Base-by-base conservation (phyloP, 2,113 vertebrate species). In the Sylvietta virens region DNA sequence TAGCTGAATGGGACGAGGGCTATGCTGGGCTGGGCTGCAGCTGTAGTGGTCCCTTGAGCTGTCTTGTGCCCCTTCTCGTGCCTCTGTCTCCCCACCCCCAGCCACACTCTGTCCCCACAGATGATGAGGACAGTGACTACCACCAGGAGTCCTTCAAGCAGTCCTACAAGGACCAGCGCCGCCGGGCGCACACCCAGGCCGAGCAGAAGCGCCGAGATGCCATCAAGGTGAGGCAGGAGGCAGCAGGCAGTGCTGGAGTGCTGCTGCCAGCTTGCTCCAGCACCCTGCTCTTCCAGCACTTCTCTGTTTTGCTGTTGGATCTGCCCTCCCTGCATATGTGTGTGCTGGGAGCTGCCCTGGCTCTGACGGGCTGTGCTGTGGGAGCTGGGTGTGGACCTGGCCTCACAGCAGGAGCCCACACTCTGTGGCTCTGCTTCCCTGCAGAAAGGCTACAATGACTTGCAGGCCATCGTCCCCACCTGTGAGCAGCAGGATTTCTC, bases 61-160 rank as follows among this genome's bases (percentile, higher is more conserved):
- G 47, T 9, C 15, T 13, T 23, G 39, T 51, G 60, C 33, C 23
- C 18, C 4, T 56, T 2, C 13, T 66, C 0, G 11, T 44, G 44
- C 28, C 51, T 57, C 5, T 44, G 22, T 30, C 17, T 6, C 14
- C 21, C 30, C 37, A 6, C 5, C 0, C 28, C 18, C 21, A 48
- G 1, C 2, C 7, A 3, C 8, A 2, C 14, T 76, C 4, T 91
- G 23, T 24, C 35, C 20, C 57, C 13, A 11, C 95, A 99, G 99
- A 99, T 77, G 99, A 99, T 1, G 99, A 99, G 97, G 99, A 99
- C 98, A 99, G 99, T 6, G 99, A 99, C 84, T 99, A 99, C 88
- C 98, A 99, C 35, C 99, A 99, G 44, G 99, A 99, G 94, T 90
- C 98, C 37, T 98, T 98, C 92, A 99, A 99, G 94, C 98, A 99